A percentile compares a stretch with the other conserved stretches of the same genome.
Evolutionary conservation across 2,113 vertebrate species (phyloP).

Genomic region (Glaucomys volans): DNA sequence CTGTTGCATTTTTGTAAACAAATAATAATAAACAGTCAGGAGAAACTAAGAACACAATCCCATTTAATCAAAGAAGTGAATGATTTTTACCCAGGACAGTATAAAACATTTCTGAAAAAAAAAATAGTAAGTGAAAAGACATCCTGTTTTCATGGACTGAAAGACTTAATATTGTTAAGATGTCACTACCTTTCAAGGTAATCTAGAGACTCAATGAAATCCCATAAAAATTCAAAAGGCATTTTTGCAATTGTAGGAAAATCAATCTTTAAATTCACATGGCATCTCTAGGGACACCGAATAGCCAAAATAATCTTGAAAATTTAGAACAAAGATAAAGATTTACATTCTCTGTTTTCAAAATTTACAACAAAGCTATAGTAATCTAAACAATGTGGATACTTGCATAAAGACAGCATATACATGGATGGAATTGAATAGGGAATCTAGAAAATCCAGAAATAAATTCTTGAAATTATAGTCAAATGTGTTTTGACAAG

Average conservation of each 20-base stretch:
- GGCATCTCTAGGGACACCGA: background rate
- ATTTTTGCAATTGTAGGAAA: background rate
- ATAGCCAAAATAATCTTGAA: background rate
- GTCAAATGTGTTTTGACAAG: background rate
- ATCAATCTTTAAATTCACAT: background rate
- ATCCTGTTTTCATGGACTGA: background rate
- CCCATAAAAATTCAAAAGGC: background rate
- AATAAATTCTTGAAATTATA: background rate
- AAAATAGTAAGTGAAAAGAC: background rate
- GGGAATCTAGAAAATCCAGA: background rate
- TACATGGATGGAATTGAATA: background rate
- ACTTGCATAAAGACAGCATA: background rate
- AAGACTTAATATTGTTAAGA: background rate
- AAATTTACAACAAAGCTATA: slow-evolving; percentile 10
- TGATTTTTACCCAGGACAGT: background rate
- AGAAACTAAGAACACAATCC: background rate
- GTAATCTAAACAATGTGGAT: background rate
- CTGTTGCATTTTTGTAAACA: background rate
- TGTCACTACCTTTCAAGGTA: background rate
- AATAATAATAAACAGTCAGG: background rate
- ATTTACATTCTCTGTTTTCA: background rate
- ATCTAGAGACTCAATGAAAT: background rate
- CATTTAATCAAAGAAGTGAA: background rate
- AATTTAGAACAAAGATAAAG: background rate
- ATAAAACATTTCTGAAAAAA: background rate